Base-by-base conservation (phyloP, 2,113 vertebrate genomes). In the Cephalopterus ornatus region DNA sequence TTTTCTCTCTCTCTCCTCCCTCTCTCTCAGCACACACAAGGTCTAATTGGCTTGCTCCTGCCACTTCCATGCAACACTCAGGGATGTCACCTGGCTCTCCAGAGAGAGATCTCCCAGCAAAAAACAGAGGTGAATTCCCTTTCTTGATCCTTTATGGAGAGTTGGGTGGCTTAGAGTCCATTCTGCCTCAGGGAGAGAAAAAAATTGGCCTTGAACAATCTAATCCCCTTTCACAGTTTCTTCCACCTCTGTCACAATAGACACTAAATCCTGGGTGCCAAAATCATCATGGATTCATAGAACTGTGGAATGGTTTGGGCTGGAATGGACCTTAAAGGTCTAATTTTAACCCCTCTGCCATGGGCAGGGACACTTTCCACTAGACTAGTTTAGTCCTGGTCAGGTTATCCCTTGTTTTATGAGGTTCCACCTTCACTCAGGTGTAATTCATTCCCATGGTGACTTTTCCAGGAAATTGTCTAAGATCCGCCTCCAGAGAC, bases 241-340 rank as follows among this genome's bases (percentile, higher is more conserved):
- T 37, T 47, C 28, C 42, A 44, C 11, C 14, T 59, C 77, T 8
- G 5, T 13, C 50, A 49, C 28, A 41, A 28, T 9, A 32, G 37
- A 7, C 9, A 46, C 19, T 63, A 59, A 58, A 35, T 58, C 8
- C 14, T 42, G 5, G 11, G 27, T 41, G 26, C 8, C n/a, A 59
- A 90, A 72, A 82, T 32, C 9, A 8, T 35, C 24, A 13, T 17
- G 27, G 18, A 46, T 62, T 39, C 33, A 30, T 3, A 30, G 53
- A 68, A 47, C 7, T 9, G 8, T 6, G 14, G 14, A 0, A 0
- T 32, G 41, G 21, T 62, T 47, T 27, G n/a, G 12, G 6, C 55
- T 55, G 18, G 18, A 62, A 47, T 8, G 19, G 28, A n/a, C 20
- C 50, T 67, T 26, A 20, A 20, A 35, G 24, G 21, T 24, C 30